Conservation (phyloP, 1,140 invertebrate genomes). For the Drosophila parvula region DNA sequence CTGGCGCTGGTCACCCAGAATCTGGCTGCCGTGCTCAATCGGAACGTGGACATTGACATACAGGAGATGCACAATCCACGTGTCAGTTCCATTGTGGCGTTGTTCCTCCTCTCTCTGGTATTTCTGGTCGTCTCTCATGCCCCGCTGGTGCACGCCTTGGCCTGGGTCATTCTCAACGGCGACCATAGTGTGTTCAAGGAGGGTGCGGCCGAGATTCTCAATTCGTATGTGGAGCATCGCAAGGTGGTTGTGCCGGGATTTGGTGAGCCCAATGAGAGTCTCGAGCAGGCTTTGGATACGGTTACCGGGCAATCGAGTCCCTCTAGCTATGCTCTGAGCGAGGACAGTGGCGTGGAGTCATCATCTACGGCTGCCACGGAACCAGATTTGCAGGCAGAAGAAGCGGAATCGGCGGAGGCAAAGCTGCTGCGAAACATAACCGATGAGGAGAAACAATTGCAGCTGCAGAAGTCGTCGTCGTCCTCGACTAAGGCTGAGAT, state of each 20-base stretch:
- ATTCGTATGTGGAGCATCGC: constrained; percentile 88
- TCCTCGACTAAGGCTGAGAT: constrained; percentile 52
- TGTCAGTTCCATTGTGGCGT: constrained; percentile 94
- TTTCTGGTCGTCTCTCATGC: constrained; percentile 96
- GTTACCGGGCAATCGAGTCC: constrained; percentile 60
- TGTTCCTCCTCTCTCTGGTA: constrained; percentile 98
- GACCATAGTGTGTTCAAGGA: constrained; percentile 89
- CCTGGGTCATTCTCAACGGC: constrained; percentile 94
- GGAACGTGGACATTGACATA: constrained; percentile 85
- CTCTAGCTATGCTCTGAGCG: constrained; percentile 57
- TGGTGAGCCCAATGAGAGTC: constrained; percentile 86
- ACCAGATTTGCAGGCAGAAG: constrained; percentile 39
- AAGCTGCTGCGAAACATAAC: constrained; percentile 90
- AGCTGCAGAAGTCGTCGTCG: constrained; percentile 77
- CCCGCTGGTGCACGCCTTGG: constrained; percentile 94
- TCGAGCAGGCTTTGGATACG: constrained; percentile 87
- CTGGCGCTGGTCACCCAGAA: constrained; percentile 87
- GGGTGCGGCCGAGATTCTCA: constrained; percentile 89
- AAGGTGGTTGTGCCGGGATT: constrained; percentile 84
- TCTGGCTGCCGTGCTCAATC: constrained; percentile 87
- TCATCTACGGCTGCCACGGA: constrained; percentile 26
- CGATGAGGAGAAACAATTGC: constrained; percentile 95
- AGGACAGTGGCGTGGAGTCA: constrained; percentile 59
- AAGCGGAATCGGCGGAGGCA: constrained; percentile 12
- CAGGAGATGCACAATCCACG: constrained; percentile 87